Evolutionary conservation across 2,113 vertebrate species (phyloP).

Genomic region (Lipotes vexillifer): DNA sequence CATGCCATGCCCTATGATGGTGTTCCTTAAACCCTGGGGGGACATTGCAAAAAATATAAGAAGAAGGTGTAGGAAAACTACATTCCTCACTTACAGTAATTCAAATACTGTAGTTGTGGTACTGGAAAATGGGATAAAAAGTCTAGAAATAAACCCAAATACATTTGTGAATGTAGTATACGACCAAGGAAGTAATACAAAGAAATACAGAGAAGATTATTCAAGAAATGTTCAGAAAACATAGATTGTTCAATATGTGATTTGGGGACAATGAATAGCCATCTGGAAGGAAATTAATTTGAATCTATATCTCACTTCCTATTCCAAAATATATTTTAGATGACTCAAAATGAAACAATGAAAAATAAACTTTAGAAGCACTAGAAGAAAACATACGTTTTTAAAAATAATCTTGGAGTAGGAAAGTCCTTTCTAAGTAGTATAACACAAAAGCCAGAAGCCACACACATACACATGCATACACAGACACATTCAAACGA

Average conservation of each 20-base stretch:
- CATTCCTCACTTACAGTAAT: background rate
- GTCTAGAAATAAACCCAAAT: background rate
- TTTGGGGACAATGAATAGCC: background rate
- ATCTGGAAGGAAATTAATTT: background rate
- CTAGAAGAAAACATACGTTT: background rate
- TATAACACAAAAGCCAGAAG: background rate
- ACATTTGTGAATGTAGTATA: background rate
- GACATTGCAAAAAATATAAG: background rate
- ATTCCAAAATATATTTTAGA: background rate
- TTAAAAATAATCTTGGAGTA: background rate
- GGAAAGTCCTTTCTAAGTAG: background rate
- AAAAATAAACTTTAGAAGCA: slow-evolving; percentile 21
- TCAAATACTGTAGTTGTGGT: background rate
- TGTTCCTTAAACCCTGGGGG: background rate
- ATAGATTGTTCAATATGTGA: background rate
- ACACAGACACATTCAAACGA: background rate
- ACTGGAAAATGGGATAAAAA: background rate
- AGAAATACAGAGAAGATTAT: background rate
- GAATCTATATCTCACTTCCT: background rate
- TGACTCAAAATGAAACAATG: background rate
- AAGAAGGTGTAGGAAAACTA: background rate
- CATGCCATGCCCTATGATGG: background rate
- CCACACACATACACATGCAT: background rate
- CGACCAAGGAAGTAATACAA: background rate
- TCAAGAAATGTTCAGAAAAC: background rate